Evolutionary conservation across 2,797 vertebrate genomes (phyloP).

Genomic region (Rhabdomys pumilio): DNA sequence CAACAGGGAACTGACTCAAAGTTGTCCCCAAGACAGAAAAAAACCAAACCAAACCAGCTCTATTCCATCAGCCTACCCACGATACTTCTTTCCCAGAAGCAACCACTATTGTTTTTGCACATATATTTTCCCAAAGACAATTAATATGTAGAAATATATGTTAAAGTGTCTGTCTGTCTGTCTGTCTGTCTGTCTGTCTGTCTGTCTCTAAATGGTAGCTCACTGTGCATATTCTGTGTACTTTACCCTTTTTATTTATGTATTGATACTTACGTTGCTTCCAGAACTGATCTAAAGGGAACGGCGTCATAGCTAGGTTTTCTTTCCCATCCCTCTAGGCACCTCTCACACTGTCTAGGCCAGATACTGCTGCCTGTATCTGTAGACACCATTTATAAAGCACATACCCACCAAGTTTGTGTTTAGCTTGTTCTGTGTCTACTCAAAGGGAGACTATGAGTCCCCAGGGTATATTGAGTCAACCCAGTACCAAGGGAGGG

Average conservation of each 20-base stretch:
- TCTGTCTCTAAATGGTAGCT: neutral
- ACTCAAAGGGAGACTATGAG: neutral
- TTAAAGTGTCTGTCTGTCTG: neutral
- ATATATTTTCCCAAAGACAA: constrained; percentile 25
- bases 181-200: too few species aligned
- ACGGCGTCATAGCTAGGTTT: constrained; percentile 33
- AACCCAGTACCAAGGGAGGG: neutral
- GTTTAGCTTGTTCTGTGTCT: constrained; percentile 63
- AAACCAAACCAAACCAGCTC: neutral
- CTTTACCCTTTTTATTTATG: constrained; percentile 64
- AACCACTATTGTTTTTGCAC: constrained; percentile 2
- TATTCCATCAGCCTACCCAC: neutral
- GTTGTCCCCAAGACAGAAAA: neutral
- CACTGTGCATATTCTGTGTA: neutral
- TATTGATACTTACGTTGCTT: neutral
- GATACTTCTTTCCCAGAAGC: neutral
- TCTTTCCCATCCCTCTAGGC: neutral
- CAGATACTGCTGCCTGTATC: neutral
- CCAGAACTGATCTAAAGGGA: constrained; percentile 23
- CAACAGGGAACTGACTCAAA: neutral
- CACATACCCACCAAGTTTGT: constrained; percentile 3
- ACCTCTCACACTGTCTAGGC: neutral
- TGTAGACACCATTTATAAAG: constrained; percentile 10
- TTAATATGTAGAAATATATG: neutral
- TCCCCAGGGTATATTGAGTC: neutral